These are phyloP conservation scores for Pachycephus smyrnensis DNA, from an alignment of 2,888 invertebrate species.

Conservation along the genomic window DNA sequence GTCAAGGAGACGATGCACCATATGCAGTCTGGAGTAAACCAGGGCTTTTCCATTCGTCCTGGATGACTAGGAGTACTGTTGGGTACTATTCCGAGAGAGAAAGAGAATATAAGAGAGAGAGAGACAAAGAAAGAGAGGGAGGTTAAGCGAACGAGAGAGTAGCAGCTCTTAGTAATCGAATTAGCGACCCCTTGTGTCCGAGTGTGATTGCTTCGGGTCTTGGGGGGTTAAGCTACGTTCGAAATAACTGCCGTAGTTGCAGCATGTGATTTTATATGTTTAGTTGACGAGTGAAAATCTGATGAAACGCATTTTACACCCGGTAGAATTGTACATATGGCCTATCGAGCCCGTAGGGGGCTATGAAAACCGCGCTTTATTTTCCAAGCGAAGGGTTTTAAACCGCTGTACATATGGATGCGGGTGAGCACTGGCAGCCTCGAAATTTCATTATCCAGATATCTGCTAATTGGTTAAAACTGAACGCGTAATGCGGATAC, in stretches of 20 bases:
- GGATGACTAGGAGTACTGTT: not conserved
- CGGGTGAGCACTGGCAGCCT: conserved; percentile 20
- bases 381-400: conserved; percentile 42
- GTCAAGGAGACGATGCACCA: conserved; percentile 17
- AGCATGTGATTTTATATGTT: conserved; percentile 12
- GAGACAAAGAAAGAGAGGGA: conserved; percentile 28
- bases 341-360: conserved; percentile 22
- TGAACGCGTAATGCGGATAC: conserved; percentile 31
- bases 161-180: conserved; percentile 60
- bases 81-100: not conserved
- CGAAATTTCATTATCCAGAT: conserved; percentile 31
- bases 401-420: conserved; percentile 54
- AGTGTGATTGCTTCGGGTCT: conserved; percentile 61
- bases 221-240: conserved; percentile 18
- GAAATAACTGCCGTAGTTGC: not conserved
- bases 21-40: conserved; percentile 24
- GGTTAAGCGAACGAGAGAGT: not conserved
- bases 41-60: not conserved
- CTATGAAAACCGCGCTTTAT: conserved; percentile 47
- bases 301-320: conserved; percentile 5
- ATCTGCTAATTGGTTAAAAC: conserved; percentile 60
- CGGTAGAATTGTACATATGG: not conserved
- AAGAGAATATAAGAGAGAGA: not conserved
- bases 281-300: conserved; percentile 7
- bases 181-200: conserved; percentile 61